Evolutionary conservation across 2,797 vertebrate genomes (phyloP), one percentile per base, ranked within the genome.

Genomic region (Crossoptilon crossoptilon): DNA sequence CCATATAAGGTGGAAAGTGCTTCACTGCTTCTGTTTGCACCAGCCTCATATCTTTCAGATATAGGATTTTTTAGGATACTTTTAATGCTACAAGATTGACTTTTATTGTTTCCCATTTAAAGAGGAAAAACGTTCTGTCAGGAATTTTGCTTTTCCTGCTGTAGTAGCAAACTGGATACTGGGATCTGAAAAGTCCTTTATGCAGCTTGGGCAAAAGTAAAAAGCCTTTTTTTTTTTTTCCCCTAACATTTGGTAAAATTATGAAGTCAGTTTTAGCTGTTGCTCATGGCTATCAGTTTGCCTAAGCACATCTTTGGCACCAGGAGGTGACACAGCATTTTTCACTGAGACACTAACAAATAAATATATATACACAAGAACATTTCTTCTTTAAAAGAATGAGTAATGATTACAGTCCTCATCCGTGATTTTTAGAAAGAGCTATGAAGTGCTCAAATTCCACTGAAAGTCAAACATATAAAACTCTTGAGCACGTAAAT

Each of bases 241-340:
- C 4, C 37, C 37, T 51, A 39, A 24, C 39, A 31, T 27, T 74
- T 88, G 60, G 44, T 74, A 70, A 76, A 37, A 15, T 73, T 90
- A 73, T 64, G 83, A 71, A 88, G 80, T 77, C 84, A 79, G 64
- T 35, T 94, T 88, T 62, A 2, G 0, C 39, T 77, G 73, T 8
- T 73, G 68, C 78, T 93, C 60, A 35, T 14, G 48, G 67, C 35
- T 82, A n/a, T 88, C 71, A 64, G 26, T 79, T 94, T 94, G 31
- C n/a, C 74, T 14, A 4, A 82, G 84, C 48, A 91, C 64, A 70
- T 72, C 67, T 15, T 44, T 86, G 76, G 73, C 63, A 92, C 41
- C 31, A 70, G 41, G 51, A 91, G 33, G 44, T 81, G 84, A 76
- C 44, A 49, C 23, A 62, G 44, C 49, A 82, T 84, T 84, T 92